A percentile compares a stretch with the other conserved stretches of the same genome.
Evolutionary conservation across 1,140 invertebrate genomes (phyloP).

Genomic region (Tetraneura akinire): DNA sequence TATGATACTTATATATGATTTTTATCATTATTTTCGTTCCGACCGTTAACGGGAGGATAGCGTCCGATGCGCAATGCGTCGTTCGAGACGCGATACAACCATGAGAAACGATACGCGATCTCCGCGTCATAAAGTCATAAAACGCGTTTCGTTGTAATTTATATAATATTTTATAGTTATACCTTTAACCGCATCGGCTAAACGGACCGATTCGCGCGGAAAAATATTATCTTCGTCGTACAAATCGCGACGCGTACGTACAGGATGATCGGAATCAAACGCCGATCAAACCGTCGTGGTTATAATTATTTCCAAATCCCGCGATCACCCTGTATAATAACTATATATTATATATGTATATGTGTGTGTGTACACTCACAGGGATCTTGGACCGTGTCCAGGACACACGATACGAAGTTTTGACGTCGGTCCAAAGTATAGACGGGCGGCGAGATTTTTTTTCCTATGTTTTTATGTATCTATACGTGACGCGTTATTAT

Average conservation of each 20-base stretch:
- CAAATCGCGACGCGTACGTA: background rate
- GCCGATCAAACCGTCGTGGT: no score
- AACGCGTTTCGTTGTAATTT: background rate
- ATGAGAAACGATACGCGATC: no score
- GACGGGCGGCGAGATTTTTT: constrained; percentile 38
- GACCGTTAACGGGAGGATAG: no score
- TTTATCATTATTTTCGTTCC: no score
- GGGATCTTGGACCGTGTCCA: constrained; percentile 30
- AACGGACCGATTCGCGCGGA: constrained; percentile 44
- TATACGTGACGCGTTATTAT: background rate
- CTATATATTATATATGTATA: background rate
- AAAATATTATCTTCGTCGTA: constrained; percentile 40
- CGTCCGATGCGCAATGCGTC: no score
- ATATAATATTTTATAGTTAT: background rate
- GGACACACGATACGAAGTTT: constrained; percentile 38
- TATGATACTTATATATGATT: no score
- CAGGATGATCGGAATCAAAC: no score
- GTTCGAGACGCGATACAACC: no score
- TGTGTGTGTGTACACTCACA: background rate
- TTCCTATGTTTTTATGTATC: constrained; percentile 5
- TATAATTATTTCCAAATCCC: no score
- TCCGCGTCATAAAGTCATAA: no score
- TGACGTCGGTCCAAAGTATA: constrained; percentile 49
- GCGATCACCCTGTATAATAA: no score
- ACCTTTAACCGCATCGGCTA: background rate